A percentile compares a stretch with the other conserved stretches of the same genome.
phyloP scores from a whole-genome alignment of 1,140 invertebrate genomes.

The Drosophila nannoptera region DNA sequence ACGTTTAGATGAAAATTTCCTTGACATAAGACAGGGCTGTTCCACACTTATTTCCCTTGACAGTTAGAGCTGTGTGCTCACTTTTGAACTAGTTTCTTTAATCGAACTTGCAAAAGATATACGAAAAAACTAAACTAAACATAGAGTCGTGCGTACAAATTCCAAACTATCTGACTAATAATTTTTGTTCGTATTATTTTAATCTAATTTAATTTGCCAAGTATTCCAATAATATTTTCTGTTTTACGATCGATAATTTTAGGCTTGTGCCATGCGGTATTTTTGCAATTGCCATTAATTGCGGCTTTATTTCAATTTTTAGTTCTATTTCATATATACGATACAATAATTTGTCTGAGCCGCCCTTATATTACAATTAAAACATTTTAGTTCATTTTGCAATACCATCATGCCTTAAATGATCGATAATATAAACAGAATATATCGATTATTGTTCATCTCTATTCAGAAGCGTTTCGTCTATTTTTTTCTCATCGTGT shows the following conservation, averaged over 20 bases:
- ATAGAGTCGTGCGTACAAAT: no score
- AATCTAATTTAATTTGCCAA: no score
- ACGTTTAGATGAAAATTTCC: constrained; percentile 65
- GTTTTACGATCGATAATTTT: no score
- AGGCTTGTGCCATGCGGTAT: no score
- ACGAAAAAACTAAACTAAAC: neutral
- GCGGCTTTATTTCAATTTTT: neutral
- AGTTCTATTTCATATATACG: neutral
- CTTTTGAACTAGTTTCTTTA: neutral
- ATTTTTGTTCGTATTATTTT: no score
- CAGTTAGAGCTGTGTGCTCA: constrained; percentile 5
- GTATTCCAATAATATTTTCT: no score
- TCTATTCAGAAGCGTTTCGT: constrained; percentile 36
- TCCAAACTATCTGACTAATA: no score
- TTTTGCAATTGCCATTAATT: no score
- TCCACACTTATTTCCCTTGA: constrained; percentile 10
- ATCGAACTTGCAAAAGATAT: neutral
- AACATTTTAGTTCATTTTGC: no score
- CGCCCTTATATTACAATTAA: no score
- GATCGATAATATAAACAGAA: neutral
- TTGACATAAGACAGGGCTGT: constrained; percentile 46
- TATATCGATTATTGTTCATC: constrained; percentile 26
- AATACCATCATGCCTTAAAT: neutral
- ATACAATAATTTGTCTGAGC: no score
- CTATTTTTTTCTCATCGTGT: constrained; percentile 74